Evolutionary conservation across 1,140 invertebrate species (phyloP), one percentile per base, ranked within the genome.

Genomic region (Plodia interpunctella): DNA sequence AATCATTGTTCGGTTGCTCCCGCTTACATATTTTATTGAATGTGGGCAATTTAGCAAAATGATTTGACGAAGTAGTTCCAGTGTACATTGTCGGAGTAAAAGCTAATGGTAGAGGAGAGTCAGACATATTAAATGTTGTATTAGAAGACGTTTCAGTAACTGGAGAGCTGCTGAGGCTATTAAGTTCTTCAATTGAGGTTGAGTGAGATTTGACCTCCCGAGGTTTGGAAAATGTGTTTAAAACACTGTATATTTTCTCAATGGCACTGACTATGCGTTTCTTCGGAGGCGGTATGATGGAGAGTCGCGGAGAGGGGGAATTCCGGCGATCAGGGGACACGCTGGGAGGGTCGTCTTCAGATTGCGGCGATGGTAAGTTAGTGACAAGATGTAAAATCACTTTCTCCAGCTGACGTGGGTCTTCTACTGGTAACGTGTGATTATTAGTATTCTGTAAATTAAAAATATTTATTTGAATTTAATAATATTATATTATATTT

Each of bases 381-480:
- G 92, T 92, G 51, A 96, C 92, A n/a, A 96, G 76, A 55, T 93
- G 90, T 4, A 92, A 87, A 15, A 96, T 93, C 0, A 93, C 94
- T 59, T 92, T 90, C 64, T 95, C 93, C 5, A 95, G 68, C 59
- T 93, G 84, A 2, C 87, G 76, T 0, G 93, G 93, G 83, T 95
- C 93, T 71, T 95, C 93, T 0, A 94, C 90, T 10, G 76, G 68
- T 6, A 68, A 20, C 11, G 15, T 49, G 38, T 70, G 49, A 18
- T 62, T 59, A 10, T 72, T 60, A 35, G 59, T 63, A 2, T 30
- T 59, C 70, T 78, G 66, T 4, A 68, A 68, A 51, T n/a, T 3
- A 25, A 32, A 17, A 17, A 44, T 6, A 25, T 25, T 6, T 3
- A 25, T 25, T 25, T n/a, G n/a, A n/a, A n/a, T n/a, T n/a, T n/a